phyloP scores from a whole-genome alignment of 2,888 invertebrate genomes.

The Clunio marinus region DNA sequence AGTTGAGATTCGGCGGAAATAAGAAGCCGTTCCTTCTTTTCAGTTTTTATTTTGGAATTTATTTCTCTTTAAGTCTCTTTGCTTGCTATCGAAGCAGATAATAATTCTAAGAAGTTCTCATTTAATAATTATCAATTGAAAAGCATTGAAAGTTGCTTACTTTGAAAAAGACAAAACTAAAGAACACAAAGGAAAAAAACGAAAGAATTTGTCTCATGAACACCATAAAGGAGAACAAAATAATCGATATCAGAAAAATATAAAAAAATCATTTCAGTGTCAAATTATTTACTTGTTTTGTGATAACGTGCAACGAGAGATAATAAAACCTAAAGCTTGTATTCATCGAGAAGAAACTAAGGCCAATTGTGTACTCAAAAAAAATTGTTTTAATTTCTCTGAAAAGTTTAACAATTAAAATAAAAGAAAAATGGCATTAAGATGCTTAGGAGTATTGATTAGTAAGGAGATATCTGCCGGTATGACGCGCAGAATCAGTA shows the following conservation, averaged over 20 bases:
- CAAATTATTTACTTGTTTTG: slow-evolving; percentile 19
- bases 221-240: slow-evolving; percentile 1
- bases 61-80: not conserved
- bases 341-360: not conserved
- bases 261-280: not conserved
- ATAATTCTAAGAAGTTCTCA: too few species aligned
- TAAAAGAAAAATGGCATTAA: slow-evolving; percentile 37
- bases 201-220: slow-evolving; percentile 1
- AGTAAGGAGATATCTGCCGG: slow-evolving; percentile 15
- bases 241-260: slow-evolving; percentile 21
- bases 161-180: too few species aligned
- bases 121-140: too few species aligned
- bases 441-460: slow-evolving; percentile 38
- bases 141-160: too few species aligned
- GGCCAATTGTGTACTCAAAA: not conserved
- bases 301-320: slow-evolving; percentile 29
- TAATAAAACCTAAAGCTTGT: not conserved
- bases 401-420: not conserved
- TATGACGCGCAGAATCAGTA: slow-evolving; percentile 41
- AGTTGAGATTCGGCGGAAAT: slow-evolving; percentile 15
- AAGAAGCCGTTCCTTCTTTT: slow-evolving; percentile 27
- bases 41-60: too few species aligned
- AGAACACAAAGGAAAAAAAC: too few species aligned
- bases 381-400: not conserved
- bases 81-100: too few species aligned